phyloP scores from a whole-genome alignment of 2,797 vertebrate genomes.

The Carduelis carduelis region DNA sequence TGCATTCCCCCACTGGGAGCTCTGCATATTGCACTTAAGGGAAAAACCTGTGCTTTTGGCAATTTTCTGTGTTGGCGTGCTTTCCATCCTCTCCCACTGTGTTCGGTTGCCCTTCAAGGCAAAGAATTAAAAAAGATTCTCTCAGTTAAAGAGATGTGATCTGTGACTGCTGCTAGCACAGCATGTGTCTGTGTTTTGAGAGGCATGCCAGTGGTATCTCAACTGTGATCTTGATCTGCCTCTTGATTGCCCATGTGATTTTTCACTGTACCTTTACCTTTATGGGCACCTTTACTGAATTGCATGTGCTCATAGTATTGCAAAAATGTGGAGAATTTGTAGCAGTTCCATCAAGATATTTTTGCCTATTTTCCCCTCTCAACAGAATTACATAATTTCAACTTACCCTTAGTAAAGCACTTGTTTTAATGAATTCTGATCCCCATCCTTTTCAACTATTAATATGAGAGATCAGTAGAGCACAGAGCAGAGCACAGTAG shows the following conservation, averaged over 20 bases:
- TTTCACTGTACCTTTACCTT: neutral
- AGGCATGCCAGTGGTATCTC: neutral
- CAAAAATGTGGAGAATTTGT: neutral
- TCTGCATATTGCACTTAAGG: neutral
- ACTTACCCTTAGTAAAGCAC: neutral
- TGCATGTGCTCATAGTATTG: neutral
- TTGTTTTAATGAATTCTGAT: neutral
- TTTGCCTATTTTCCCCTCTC: neutral
- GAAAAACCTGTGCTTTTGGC: constrained; percentile 40
- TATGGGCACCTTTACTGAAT: neutral
- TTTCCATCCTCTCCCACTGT: constrained; percentile 2
- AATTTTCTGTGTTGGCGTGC: neutral
- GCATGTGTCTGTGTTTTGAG: neutral
- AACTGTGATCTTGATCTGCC: neutral
- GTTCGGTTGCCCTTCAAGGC: constrained; percentile 6
- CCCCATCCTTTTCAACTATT: neutral
- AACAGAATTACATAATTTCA: neutral
- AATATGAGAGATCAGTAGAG: neutral
- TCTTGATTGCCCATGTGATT: neutral
- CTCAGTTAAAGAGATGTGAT: neutral
- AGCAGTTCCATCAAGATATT: neutral
- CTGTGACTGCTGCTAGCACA: constrained; percentile 30
- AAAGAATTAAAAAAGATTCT: constrained; percentile 18
- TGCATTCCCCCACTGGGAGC: neutral
- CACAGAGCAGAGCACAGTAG: neutral